A percentile compares a stretch with the other conserved stretches of the same genome.
phyloP scores from a whole-genome alignment of 2,888 invertebrate genomes.

The Arrhopalites spinosus region DNA sequence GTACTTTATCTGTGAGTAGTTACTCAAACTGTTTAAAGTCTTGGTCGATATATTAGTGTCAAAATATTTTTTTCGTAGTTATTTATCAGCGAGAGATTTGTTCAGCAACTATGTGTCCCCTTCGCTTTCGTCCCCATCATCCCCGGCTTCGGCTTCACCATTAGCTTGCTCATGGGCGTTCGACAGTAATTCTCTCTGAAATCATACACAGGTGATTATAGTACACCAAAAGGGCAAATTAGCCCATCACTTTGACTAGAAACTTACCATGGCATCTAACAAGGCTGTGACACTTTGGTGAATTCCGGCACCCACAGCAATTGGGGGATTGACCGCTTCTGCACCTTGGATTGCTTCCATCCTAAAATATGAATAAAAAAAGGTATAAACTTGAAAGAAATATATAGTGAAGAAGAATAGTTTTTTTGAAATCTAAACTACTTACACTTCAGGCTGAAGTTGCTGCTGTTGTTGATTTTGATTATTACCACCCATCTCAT shows the following conservation, averaged over 20 bases:
- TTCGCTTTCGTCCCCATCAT: conserved; percentile 33
- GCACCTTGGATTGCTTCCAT: conserved; percentile 17
- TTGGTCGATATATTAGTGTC: too few relatives aligned
- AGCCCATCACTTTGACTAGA: too few relatives aligned
- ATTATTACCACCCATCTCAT: conserved; percentile 61
- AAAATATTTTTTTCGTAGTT: too few relatives aligned
- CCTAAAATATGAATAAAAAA: neutral
- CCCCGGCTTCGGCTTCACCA: conserved; percentile 19
- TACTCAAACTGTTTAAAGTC: too few relatives aligned
- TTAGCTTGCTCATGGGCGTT: conserved; percentile 58
- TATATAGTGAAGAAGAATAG: too few relatives aligned
- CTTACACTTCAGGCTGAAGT: conserved; percentile 39
- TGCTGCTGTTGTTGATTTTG: conserved; percentile 24
- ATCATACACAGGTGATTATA: too few relatives aligned
- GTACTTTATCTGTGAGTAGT: too few relatives aligned
- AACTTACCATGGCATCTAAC: conserved; percentile 75
- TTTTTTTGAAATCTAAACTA: neutral
- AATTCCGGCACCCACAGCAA: conserved; percentile 63
- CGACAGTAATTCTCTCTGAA: conserved; percentile 70
- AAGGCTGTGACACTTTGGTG: conserved; percentile 70
- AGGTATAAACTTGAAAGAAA: neutral
- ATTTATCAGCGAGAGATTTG: too few relatives aligned
- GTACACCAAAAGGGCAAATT: too few relatives aligned
- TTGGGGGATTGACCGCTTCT: conserved; percentile 47
- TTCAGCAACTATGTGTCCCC: neutral